Base-by-base conservation (phyloP, 2,113 vertebrate species). In the Alethe castanea region DNA sequence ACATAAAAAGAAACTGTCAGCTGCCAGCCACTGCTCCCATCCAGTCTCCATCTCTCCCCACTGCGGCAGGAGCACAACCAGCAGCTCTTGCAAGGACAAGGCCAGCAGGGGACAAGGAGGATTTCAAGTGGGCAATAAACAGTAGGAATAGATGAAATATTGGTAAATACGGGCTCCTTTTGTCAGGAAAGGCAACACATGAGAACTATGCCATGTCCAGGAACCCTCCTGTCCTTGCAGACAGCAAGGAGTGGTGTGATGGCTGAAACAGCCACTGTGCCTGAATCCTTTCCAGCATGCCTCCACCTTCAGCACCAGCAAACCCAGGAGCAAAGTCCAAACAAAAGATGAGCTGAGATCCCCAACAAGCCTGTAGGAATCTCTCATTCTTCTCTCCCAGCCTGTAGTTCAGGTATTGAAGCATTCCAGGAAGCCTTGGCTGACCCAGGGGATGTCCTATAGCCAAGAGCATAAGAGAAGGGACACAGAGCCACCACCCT, bases 1-100 rank as follows among this genome's bases (percentile, higher is more conserved):
- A 54, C 56, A 95, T 56, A 86, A 94, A 96, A 95, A 97, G 83
- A 73, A 80, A 83, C 93, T 95, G 90, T 81, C 94, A 85, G 88
- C 92, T 93, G 90, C 86, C 81, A 92, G 19, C 38, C 59, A 86
- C 81, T 90, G 86, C 73, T 93, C 90, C 73, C 38, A 81, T 66
- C 90, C 92, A 65, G 78, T 72, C 95, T 92, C 77, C 36, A 72
- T 45, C 84, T 38, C 62, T 88, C 65, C 64, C 48, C 67, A 40
- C 82, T 31, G 69, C 1, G 0, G 62, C 35, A 38, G 62, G 31
- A 90, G 31, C 61, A 70, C 44, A 80, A 84, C 42, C 89, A 94
- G 81, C 94, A 64, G 72, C 92, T 88, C 80, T 61, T 38, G 36
- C 91, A 94, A 95, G 81, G 76, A 72, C 61, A 86, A 93, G 85